Base-by-base conservation (phyloP, 1,140 invertebrate species). In the Nomia melanderi region DNA sequence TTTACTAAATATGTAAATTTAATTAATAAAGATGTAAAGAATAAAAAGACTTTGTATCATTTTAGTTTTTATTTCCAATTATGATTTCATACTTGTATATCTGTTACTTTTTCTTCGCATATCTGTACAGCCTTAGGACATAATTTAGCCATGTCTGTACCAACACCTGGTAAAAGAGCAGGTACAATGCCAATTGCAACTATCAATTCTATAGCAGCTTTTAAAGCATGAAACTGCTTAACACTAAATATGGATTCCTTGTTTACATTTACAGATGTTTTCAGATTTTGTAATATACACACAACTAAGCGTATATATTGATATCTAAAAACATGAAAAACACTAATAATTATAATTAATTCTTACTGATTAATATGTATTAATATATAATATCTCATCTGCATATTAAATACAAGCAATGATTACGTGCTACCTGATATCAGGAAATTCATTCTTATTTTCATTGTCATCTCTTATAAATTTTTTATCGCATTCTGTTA, bases 121-220 rank as follows among this genome's bases (percentile, higher is more conserved):
- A 88, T 66, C 25, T 76, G 62, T 3, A 60, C 27, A 63, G 87
- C 87, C 77, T 79, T 87, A 20, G 82, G 64, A 76, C 88, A 92
- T 83, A 92, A 87, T 87, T 93, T 91, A 63, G 88, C 82, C 59
- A 93, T 79, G 29, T 93, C 92, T 65, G 95, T 90, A 8, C 95
- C 95, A 64, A 97, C 87, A 4, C 95, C 94, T 53, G 94, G 93
- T 73, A 95, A 88, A n/a, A 96, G 86, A 86, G 94, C 94, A 53
- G 94, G 93, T 62, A 93, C 90, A 50, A 96, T 93, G 75, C 96
- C 96, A 59, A 96, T 89, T 33, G 93, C 93, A 11, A 94, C 90
- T 67, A 95, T 86, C 76, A 96, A 90, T 89, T 96, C 93, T 50
- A 95, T 91, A 75, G 90, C 89, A 29, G 87, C 88, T 88, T 94